These are phyloP conservation scores for Sylvilagus bachmani DNA, from an alignment of 2,113 vertebrate genomes.

Conservation along the genomic window DNA sequence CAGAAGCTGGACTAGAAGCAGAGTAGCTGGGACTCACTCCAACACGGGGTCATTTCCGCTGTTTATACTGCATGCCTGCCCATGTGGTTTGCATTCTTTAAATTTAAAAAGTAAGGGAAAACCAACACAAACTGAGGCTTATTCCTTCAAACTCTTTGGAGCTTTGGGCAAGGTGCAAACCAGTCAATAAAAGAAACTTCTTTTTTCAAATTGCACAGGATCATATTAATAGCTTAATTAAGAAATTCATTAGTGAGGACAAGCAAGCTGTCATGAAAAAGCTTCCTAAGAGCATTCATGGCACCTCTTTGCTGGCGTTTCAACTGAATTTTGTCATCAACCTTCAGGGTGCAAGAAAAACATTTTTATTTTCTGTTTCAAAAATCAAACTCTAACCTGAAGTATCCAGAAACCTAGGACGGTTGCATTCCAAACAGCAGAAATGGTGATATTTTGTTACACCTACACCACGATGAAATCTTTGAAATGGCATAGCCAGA, in stretches of 20 bases:
- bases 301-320: conserved; percentile 43
- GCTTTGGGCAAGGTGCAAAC: not conserved
- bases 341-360: conserved; percentile 32
- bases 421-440: conserved; percentile 61
- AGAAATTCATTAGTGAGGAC: conserved; percentile 27
- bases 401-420: conserved; percentile 59
- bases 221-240: conserved; percentile 54
- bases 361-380: conserved; percentile 25
- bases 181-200: not conserved
- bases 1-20: too few species aligned
- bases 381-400: conserved; percentile 62
- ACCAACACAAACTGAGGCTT: not conserved
- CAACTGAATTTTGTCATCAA: conserved; percentile 54
- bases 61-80: too few species aligned
- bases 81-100: too few species aligned
- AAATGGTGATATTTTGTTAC: conserved; percentile 75
- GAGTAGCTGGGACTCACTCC: too few species aligned
- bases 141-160: not conserved
- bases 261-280: conserved; percentile 25
- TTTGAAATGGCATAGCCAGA: conserved; percentile 61
- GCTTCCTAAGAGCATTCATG: conserved; percentile 13
- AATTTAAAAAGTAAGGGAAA: not conserved
- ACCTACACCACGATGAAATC: conserved; percentile 70
- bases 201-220: conserved; percentile 34
- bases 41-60: too few species aligned